These are phyloP conservation scores for Eumacrocentrus americanus DNA, from an alignment of 2,888 invertebrate species.

Conservation along the genomic window DNA sequence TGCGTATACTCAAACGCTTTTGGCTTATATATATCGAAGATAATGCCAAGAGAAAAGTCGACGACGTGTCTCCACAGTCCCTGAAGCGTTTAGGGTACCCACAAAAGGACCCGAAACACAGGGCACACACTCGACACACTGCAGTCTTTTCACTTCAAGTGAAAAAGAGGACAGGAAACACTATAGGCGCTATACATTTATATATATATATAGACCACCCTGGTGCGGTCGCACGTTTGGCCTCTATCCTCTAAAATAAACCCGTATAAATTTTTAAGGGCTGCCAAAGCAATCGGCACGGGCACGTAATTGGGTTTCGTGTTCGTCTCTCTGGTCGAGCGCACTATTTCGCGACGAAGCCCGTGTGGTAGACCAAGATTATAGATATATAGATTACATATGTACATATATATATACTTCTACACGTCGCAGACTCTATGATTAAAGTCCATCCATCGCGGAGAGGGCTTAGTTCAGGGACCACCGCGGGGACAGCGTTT, in stretches of 20 bases:
- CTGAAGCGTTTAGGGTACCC: background rate
- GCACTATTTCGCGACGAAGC: too few species aligned
- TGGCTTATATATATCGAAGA: background rate
- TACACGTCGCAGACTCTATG: constrained; percentile 30
- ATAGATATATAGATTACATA: too few species aligned
- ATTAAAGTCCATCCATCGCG: constrained; percentile 50
- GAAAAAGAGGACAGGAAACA: constrained; percentile 3
- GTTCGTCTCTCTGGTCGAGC: too few species aligned
- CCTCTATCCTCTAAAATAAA: constrained; percentile 15
- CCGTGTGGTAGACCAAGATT: background rate
- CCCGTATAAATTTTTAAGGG: constrained; percentile 18
- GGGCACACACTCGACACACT: background rate
- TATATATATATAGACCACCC: background rate
- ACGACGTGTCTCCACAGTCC: background rate
- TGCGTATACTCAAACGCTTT: too few species aligned
- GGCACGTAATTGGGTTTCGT: constrained; percentile 11
- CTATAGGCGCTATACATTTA: background rate
- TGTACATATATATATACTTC: constrained; percentile 1
- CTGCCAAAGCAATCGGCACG: constrained; percentile 14
- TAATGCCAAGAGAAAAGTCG: constrained; percentile 4
- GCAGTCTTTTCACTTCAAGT: constrained; percentile 6
- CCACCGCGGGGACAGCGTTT: constrained; percentile 31
- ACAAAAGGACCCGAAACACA: background rate
- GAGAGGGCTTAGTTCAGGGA: constrained; percentile 35
- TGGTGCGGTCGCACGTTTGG: background rate